Base-by-base conservation (phyloP, 2,888 invertebrate genomes). In the Reticulitermes lucifugus region DNA sequence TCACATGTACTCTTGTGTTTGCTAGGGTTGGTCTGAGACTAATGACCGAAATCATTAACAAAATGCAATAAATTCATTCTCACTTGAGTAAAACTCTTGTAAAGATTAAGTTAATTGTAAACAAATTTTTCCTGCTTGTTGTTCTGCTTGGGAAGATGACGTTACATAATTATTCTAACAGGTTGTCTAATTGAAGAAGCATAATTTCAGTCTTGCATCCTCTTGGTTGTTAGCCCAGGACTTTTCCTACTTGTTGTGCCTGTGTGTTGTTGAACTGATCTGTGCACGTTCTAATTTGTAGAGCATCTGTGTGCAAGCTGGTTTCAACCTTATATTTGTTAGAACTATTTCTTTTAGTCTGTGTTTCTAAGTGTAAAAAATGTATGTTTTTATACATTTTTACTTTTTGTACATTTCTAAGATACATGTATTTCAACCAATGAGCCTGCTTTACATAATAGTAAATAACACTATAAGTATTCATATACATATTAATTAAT, bases 381-480 rank as follows among this genome's bases (percentile, higher is more conserved):
- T 79, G 80, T 60, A 80, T 59, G 43, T 81, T 81, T 79, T 81
- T 81, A 46, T 81, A 65, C 46, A 81, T 81, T 81, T 81, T 29
- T 81, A 81, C 81, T 81, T 79, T 81, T 60, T 81, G 60, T 81
- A 81, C 70, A 65, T 81, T 81, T 81, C 46, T 81, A 81, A 46
- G 4, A 25, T 25, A 46, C 7, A 43, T 35, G 4, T 35, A 35
- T 51, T 25, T 79, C 79, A 25, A n/a, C 25, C 2, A n/a, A 65
- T 18, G 25, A 46, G 51, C 22, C 25, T 55, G 21, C 75, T 51
- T 79, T 51, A 79, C 51, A 12, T 46, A 65, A 25, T 14, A 1
- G 25, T 79, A 79, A 51, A 14, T 79, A 55, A 43, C 18, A 79
- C 14, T 79, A 79, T 46, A 51, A n/a, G 43, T 77, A n/a, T 79